Base-by-base conservation (phyloP, 1,140 invertebrate species). In the Leguminivora glycinivorella region DNA sequence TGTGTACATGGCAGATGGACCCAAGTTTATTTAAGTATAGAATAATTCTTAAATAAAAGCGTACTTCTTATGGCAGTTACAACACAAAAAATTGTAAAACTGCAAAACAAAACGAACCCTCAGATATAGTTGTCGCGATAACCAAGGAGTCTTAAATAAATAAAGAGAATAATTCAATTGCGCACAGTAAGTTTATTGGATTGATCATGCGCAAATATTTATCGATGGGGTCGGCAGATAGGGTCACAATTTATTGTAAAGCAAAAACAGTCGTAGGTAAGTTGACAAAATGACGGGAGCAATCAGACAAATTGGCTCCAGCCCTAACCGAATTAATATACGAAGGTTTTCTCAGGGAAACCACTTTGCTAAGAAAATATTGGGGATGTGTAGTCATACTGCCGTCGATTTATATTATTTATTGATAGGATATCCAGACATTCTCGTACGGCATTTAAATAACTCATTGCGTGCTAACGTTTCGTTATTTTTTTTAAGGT, bases 291-390 rank as follows among this genome's bases (percentile, higher is more conserved):
- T 83, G 81, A 84, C 80, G 83, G 84, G 79, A 85, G 88, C 91
- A 92, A 92, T 92, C 91, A 92, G 91, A 92, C 91, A 92, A 92
- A 92, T 92, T 92, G 91, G 86, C 82, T 92, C 82, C 83, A 76
- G 82, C 78, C 77, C 85, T 82, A 82, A 86, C 80, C 71, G 82
- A 87, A 91, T 90, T 91, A 89, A 91, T 91, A 87, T 84, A 80
- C 76, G 86, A 83, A 86, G 87, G 87, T 87, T 90, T 89, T 89
- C 87, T 90, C 88, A 85, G 83, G 82, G 74, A 74, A 83, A 83
- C 83, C 86, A 83, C 85, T 88, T 84, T 80, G 76, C 68, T 69
- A 70, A 72, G 76, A 80, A 85, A 84, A 85, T 85, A 83, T 84
- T 71, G 80, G 72, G 75, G 73, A 60, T 56, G 74, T 34, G 70